Base-by-base conservation (phyloP, 2,888 invertebrate species). In the Sphecodes monilicornis region DNA sequence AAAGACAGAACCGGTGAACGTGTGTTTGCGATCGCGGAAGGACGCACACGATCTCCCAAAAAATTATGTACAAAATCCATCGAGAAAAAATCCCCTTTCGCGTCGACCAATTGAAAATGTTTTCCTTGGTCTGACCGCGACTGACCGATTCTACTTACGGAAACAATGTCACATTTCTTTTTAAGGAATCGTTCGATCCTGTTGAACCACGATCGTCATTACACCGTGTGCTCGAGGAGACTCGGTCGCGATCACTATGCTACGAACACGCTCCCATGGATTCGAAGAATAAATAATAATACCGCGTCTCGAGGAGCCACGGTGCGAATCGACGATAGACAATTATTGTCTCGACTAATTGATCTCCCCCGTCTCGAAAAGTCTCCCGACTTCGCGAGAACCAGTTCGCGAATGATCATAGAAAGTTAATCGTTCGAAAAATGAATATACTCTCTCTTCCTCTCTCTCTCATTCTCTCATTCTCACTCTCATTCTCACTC, bases 401-500 rank as follows among this genome's bases (percentile, higher is more conserved):
- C n/a, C 57, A 26, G 57, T 16, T 57, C 57, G 57, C 57, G 57
- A 57, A 57, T 29, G 57, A 1, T 57, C 16, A 29, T 29, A 29
- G 57, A 13, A 32, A 73, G 57, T 26, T 80, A 80, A 68, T 57
- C 32, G 26, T 39, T 54, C 29, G 32, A 43, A 71, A 36, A 26
- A 22, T 13, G 11, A 26, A 43, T 36, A 50, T 43, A 36, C 57
- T 26, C 26, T 57, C n/a, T 57, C 57, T 10, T 1, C 26, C 57
- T 57, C 26, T 3, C 57, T 57, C 13, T 57, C 26, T 6, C 26
- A 11, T 13, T 57, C 26, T 26, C 22, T 54, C 50, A 6, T 22
- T 50, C 50, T 50, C 54, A 11, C 11, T 11, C n/a, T 54, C 54
- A n/a, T 2, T 10, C 10, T 54, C 10, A n/a, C 54, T 54, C 8